phyloP scores from a whole-genome alignment of 2,113 vertebrate species.

The Cebus imitator region DNA sequence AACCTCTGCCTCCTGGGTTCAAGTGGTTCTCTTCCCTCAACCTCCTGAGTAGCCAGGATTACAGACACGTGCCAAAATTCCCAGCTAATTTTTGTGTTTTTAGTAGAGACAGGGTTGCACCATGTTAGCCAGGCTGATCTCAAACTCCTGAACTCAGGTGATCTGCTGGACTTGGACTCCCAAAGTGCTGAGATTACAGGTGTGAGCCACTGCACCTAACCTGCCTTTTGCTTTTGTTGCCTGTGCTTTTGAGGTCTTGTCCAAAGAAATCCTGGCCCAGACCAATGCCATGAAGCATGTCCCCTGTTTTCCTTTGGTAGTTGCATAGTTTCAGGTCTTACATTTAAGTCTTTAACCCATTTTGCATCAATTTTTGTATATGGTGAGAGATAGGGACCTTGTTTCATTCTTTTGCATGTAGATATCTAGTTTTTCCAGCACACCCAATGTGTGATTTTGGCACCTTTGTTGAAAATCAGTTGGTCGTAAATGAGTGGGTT shows the following conservation, averaged over 20 bases:
- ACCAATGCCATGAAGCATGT: neutral
- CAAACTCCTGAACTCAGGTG: too few species aligned
- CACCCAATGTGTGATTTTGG: neutral
- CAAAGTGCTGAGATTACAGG: too few species aligned
- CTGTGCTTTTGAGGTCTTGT: neutral
- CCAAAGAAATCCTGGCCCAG: neutral
- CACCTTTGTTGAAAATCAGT: neutral
- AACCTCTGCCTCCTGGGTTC: too few species aligned
- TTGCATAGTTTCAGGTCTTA: neutral
- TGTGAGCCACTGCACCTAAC: too few species aligned
- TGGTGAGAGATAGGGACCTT: neutral
- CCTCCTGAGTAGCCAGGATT: too few species aligned
- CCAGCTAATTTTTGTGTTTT: too few species aligned
- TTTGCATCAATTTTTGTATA: neutral
- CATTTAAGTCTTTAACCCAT: neutral
- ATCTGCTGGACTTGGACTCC: too few species aligned
- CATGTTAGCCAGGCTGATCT: too few species aligned
- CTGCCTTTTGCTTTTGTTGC: neutral
- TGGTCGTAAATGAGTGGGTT: neutral
- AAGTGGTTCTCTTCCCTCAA: too few species aligned
- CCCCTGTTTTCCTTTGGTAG: neutral
- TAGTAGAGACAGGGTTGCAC: too few species aligned
- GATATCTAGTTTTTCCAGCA: neutral
- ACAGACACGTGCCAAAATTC: too few species aligned
- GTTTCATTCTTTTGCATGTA: neutral